Percentiles rank a stretch among this genome's conserved stretches.
Evolutionary conservation across 2,113 vertebrate species (phyloP).

Genomic region (Meriones unguiculatus): DNA sequence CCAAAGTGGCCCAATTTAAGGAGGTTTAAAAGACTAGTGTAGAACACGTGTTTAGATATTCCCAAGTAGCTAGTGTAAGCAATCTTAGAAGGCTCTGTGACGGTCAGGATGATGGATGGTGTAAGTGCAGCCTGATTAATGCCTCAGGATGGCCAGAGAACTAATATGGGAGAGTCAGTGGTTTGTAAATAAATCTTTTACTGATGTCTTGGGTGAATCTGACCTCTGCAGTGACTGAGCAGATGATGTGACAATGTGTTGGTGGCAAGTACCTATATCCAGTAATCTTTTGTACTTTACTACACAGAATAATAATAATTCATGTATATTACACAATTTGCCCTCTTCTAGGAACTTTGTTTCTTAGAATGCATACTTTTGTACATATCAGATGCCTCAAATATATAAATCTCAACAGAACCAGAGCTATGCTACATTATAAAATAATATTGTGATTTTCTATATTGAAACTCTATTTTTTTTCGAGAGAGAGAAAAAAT

Average conservation of each 20-base stretch:
- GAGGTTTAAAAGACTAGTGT: slow-evolving; percentile 18
- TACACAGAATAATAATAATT: not conserved
- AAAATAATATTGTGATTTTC: slow-evolving; percentile 1
- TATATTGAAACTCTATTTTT: slow-evolving; percentile 37
- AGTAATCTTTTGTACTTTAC: slow-evolving; percentile 21
- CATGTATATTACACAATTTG: not conserved
- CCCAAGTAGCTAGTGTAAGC: not conserved
- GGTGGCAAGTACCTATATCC: not conserved
- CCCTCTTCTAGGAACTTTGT: not conserved
- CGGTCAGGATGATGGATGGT: slow-evolving; percentile 60
- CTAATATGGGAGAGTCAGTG: slow-evolving; percentile 61
- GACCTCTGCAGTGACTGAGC: slow-evolving; percentile 55
- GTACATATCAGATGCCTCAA: not conserved
- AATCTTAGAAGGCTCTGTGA: not conserved
- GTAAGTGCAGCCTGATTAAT: slow-evolving; percentile 62
- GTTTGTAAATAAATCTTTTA: slow-evolving; percentile 77
- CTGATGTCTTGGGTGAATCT: slow-evolving; percentile 63
- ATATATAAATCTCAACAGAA: slow-evolving; percentile 23
- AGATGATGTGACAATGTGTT: not conserved
- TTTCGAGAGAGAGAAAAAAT: not conserved
- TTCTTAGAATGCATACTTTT: not conserved
- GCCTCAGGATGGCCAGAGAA: slow-evolving; percentile 61
- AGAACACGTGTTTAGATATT: not conserved
- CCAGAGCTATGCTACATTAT: not conserved
- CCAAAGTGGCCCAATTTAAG: slow-evolving; percentile 22